phyloP scores from a whole-genome alignment of 2,888 invertebrate species.

The Dichetophora obliterata region DNA sequence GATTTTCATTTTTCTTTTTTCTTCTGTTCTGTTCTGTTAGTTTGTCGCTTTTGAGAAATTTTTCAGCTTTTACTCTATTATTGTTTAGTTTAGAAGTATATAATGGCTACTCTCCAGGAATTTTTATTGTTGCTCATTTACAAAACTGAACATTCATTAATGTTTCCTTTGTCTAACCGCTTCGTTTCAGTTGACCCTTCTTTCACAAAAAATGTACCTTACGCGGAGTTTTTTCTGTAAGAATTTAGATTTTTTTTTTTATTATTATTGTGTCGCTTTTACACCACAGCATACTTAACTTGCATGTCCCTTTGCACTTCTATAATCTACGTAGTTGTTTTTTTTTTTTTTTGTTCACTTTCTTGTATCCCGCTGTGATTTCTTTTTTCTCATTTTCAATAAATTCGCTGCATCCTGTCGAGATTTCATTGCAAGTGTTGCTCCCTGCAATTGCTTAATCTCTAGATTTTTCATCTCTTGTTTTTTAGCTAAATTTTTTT shows the following conservation, averaged over 20 bases:
- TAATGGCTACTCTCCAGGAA: conserved; percentile 9
- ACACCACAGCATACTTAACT: conserved; percentile 1
- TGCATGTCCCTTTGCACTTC: conserved; percentile 14
- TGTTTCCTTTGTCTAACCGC: conserved; percentile 34
- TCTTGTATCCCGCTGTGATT: conserved; percentile 28
- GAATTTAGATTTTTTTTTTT: conserved; percentile 18
- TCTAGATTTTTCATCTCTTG: conserved; percentile 31
- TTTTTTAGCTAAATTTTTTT: background rate
- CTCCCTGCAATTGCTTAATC: conserved; percentile 36
- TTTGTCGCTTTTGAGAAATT: conserved; percentile 10
- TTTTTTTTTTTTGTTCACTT: conserved; percentile 42
- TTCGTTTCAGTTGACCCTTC: background rate
- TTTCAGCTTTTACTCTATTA: background rate
- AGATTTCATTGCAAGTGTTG: conserved; percentile 39
- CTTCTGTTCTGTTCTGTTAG: background rate
- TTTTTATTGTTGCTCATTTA: conserved; percentile 37
- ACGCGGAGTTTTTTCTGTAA: background rate
- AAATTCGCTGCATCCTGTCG: conserved; percentile 23
- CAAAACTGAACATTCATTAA: conserved; percentile 44
- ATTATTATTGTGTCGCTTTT: background rate
- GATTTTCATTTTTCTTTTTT: conserved; percentile 16
- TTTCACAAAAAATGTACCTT: background rate
- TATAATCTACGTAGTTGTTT: conserved; percentile 28
- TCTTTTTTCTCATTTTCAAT: conserved; percentile 12
- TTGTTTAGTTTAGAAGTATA: background rate